Evolutionary conservation across 1,140 invertebrate genomes (phyloP).

Genomic region (Zaprionus vittiger): DNA sequence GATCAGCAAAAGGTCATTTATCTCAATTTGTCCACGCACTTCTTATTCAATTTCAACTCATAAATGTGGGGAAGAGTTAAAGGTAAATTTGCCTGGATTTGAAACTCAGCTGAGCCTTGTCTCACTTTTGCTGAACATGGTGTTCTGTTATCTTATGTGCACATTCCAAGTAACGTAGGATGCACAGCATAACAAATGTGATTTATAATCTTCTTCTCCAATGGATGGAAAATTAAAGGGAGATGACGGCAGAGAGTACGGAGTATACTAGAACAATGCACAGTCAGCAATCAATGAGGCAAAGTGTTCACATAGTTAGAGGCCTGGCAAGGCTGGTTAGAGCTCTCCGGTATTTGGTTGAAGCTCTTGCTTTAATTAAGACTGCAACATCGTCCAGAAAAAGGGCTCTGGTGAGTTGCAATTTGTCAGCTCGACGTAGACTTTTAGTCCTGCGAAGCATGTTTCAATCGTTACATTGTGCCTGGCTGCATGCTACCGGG

Average conservation of each 20-base stretch:
- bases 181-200: not conserved
- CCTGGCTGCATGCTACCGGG: conserved; percentile 14
- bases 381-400: conserved; percentile 37
- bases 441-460: conserved; percentile 50
- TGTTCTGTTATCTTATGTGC: not conserved
- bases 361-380: conserved; percentile 73
- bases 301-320: conserved; percentile 28
- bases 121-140: conserved; percentile 9
- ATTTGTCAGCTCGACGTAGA: conserved; percentile 22
- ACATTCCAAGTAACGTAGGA: not conserved
- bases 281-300: conserved; percentile 32
- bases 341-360: conserved; percentile 24
- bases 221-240: not conserved
- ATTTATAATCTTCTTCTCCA: conserved; percentile 7
- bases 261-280: not conserved
- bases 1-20: conserved; percentile 50
- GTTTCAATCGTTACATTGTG: conserved; percentile 75
- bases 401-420: conserved; percentile 31
- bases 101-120: not conserved
- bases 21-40: conserved; percentile 46
- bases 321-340: not conserved
- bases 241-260: not conserved
- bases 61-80: not conserved
- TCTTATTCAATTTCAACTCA: conserved; percentile 15
- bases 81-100: not conserved